Percentiles rank a stretch among this genome's conserved stretches.
Evolutionary conservation across 1,140 invertebrate species (phyloP).

Genomic region (Nomia melanderi): DNA sequence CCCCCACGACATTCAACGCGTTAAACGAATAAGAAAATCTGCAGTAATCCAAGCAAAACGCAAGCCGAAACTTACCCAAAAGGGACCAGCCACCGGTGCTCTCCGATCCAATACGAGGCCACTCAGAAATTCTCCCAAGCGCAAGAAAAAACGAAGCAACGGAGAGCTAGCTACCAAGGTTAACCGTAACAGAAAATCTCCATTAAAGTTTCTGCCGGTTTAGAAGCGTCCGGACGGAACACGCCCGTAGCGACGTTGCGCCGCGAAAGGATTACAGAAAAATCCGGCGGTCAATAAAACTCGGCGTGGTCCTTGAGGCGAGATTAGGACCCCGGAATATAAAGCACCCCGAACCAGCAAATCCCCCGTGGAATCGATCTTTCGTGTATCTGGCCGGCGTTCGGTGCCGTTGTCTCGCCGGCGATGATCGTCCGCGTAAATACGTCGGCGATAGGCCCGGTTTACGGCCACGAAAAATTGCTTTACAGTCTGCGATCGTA

Average conservation of each 20-base stretch:
- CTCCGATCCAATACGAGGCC: too few relatives aligned
- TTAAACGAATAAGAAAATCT: too few relatives aligned
- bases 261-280: slow-evolving; percentile 5
- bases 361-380: neutral
- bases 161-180: too few relatives aligned
- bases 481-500: slow-evolving; percentile 60
- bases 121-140: too few relatives aligned
- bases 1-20: too few relatives aligned
- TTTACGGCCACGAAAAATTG: slow-evolving; percentile 61
- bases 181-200: too few relatives aligned
- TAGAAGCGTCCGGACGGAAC: neutral
- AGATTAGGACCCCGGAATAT: slow-evolving; percentile 23
- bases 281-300: neutral
- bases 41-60: too few relatives aligned
- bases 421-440: slow-evolving; percentile 62
- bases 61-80: too few relatives aligned
- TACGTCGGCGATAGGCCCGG: slow-evolving; percentile 10
- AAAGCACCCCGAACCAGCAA: neutral
- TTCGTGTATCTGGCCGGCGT: too few relatives aligned
- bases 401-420: neutral
- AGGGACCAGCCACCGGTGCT: too few relatives aligned
- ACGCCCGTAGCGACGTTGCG: neutral
- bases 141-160: too few relatives aligned
- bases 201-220: neutral
- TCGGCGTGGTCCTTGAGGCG: neutral